These are phyloP conservation scores for Stenchaetothrips biformis DNA, from an alignment of 2,888 invertebrate genomes.

Conservation along the genomic window DNA sequence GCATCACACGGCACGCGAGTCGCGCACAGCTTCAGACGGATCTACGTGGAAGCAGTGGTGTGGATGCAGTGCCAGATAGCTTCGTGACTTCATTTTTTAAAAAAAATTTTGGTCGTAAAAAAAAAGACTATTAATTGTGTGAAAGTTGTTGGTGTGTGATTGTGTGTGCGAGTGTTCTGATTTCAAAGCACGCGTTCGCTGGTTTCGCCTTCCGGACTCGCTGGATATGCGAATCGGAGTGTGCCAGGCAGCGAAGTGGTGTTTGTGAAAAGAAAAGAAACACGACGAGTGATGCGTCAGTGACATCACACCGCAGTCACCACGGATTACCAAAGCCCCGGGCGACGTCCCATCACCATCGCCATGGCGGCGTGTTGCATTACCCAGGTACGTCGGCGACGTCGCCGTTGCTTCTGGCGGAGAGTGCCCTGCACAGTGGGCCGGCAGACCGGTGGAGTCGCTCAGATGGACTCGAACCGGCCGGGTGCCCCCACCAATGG, in stretches of 20 bases:
- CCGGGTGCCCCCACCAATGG: no score
- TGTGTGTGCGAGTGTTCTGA: background rate
- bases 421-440: no score
- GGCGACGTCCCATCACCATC: background rate
- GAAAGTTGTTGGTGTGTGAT: background rate
- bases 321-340: background rate
- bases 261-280: background rate
- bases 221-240: no score
- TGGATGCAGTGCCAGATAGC: background rate
- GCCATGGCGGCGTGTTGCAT: constrained; percentile 9
- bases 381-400: background rate
- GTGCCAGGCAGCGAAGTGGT: background rate
- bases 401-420: no score
- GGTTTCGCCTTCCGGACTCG: no score
- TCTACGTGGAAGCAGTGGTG: background rate
- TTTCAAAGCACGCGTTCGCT: no score
- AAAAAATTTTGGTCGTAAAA: background rate
- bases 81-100: background rate
- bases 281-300: background rate
- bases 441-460: no score
- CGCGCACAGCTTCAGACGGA: background rate
- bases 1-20: background rate
- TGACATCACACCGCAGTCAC: background rate
- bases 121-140: background rate
- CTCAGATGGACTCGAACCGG: no score